Evolutionary conservation across 2,797 vertebrate species (phyloP), one percentile per base, ranked within the genome.

Genomic region (Emys orbicularis): DNA sequence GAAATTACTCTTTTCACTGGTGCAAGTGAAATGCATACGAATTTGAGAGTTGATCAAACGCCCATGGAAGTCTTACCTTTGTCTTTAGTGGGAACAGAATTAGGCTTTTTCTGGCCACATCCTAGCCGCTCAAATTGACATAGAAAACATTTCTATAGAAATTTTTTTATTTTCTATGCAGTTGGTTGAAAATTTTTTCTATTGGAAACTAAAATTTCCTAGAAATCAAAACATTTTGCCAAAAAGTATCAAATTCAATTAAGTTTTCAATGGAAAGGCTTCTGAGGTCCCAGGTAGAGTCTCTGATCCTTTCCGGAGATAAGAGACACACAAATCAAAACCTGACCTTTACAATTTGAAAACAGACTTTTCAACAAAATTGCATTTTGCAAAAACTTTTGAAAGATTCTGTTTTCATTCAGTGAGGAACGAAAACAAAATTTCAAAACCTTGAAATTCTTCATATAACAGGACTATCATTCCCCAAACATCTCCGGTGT

Each of bases 191-290:
- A 59, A 18, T 1, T 41, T 81, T 49, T 90, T 86, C 37, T 9
- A 53, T 83, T 76, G 87, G 89, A 88, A 92, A 95, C 52, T 86
- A 77, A n/a, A 6, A 12, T 57, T 93, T 72, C 18, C 86, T 76
- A 88, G n/a, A 94, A 94, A 94, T 44, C 72, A 83, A 94, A 96
- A 83, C 16, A 57, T 88, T 84, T 92, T 72, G n/a, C 12, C 84
- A 90, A 74, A 74, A 74, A 23, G n/a, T 74, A 44, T 41, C 11
- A 41, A 61, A 49, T 16, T 41, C 0, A 1, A 77, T 61, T 19
- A 79, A 79, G 21, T 61, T 92, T 90, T 86, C 94, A 72, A 93
- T 49, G 52, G 37, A 79, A 10, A 84, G 31, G 16, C 34, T 57
- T 90, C 90, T 84, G 92, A 47, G 25, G n/a, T 68, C 7, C 31